Base-by-base conservation (phyloP, 1,140 invertebrate genomes). In the Laupala kohalensis region DNA sequence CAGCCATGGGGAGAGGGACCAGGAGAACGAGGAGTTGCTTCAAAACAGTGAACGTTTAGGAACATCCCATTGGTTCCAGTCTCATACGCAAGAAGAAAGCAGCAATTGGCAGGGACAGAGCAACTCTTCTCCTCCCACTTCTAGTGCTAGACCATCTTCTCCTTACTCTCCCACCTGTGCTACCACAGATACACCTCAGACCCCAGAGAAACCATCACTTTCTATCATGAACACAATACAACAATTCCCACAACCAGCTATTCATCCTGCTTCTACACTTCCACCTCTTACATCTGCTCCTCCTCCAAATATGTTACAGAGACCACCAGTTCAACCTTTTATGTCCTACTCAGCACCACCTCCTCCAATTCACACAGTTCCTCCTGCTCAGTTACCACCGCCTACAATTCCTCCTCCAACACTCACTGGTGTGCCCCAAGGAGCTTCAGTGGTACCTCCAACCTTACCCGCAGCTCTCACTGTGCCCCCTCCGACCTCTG, bases 401-500 rank as follows among this genome's bases (percentile, higher is more conserved):
- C 77, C 78, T 68, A 77, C 78, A 15, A 72, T 82, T 62, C 78
- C 79, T 68, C 78, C 81, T 4, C 71, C 78, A 24, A 78, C 76
- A 3, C 69, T 80, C 81, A 5, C 74, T 80, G 28, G 24, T 26
- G n/a, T 69, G 26, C 27, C 9, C 19, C 4, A 25, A 26, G 19
- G 23, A 26, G 4, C 67, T 19, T 5, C 67, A 5, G 26, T 26
- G 73, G 25, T 23, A 64, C 68, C 72, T 23, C 28, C 74, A 67
- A 37, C 71, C 30, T 29, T 73, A 13, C 71, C 74, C 23, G 23
- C 75, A n/a, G 12, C 69, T 23, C 71, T 82, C 5, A 68, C 19
- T 29, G 29, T 68, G 9, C 82, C 81, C 5, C 82, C 84, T 28
- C 84, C 82, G 5, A 75, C 80, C 12, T 82, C 82, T 66, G 74